Evolutionary conservation across 2,888 invertebrate species (phyloP), one percentile per base, ranked within the genome.

Genomic region (Hololepta plana): DNA sequence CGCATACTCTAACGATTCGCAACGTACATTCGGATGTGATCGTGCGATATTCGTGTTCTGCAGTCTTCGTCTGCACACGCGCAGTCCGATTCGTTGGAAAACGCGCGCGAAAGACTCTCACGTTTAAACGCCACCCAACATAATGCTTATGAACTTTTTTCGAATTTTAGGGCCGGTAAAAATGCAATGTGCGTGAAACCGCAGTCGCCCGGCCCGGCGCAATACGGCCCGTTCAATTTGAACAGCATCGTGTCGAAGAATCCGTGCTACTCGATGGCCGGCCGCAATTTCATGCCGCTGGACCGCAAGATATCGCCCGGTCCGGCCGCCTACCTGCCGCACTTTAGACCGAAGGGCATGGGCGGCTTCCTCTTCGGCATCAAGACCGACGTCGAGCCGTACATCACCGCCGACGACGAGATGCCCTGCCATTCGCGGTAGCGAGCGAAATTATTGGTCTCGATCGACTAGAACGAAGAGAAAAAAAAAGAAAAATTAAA

Each of bases 301-400:
- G 53, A 56, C 38, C 32, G 50, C 21, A 39, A 39, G 34, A n/a
- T n/a, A n/a, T 57, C 58, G 7, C 65, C 64, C 3, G 64, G 64
- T 2, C 65, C 65, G 7, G 64, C 63, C 11, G 61, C 58, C 12
- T 65, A 65, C 49, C 56, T 56, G 43, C 61, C 60, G 38, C 43
- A 42, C 7, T 49, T 59, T 32, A 43, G 48, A 13, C 55, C 56
- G 12, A 23, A 59, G 49, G 55, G 55, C 29, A 53, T 54, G 6
- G 60, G 60, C 26, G 51, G 60, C 14, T 71, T 61, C 41, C 67
- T 69, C 11, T 72, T 72, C 44, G 72, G 72, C 15, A 55, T 58
- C 10, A 64, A 70, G 23, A 56, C 56, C 4, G 57, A 59, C 32
- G 67, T 69, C 45, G 61, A 56, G 9, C 56, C 60, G 19, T 62